These are phyloP conservation scores for Cyclopterus lumpus DNA, from an alignment of 2,797 vertebrate species.

Conservation along the genomic window DNA sequence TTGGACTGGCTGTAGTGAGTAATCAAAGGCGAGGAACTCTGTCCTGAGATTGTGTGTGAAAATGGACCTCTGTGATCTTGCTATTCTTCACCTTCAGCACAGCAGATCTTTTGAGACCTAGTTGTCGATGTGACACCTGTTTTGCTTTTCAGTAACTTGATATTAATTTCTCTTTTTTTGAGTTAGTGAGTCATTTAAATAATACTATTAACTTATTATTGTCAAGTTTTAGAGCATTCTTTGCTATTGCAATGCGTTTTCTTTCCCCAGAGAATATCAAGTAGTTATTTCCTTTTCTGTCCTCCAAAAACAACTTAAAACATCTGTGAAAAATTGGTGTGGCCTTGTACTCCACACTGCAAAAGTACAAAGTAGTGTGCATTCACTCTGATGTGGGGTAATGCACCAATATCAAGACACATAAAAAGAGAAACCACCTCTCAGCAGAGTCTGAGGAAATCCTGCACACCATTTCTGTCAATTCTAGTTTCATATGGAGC, in stretches of 20 bases:
- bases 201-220: not conserved
- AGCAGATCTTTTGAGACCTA: not conserved
- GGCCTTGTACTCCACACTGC: not conserved
- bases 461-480: not conserved
- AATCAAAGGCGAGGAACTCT: conserved; percentile 1
- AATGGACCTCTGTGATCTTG: not conserved
- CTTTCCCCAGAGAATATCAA: not conserved
- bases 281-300: not conserved
- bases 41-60: not conserved
- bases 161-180: not conserved
- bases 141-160: not conserved
- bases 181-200: not conserved
- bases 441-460: not conserved
- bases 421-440: conserved; percentile 2
- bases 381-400: not conserved
- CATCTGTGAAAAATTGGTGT: not conserved
- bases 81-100: conserved; percentile 6
- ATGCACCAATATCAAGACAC: not conserved
- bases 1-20: conserved; percentile 7
- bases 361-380: not conserved
- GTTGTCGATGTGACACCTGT: not conserved
- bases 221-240: not conserved
- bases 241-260: not conserved
- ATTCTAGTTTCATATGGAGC: not conserved
- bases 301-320: not conserved